A percentile compares a stretch with the other conserved stretches of the same genome.
phyloP scores from a whole-genome alignment of 1,140 invertebrate genomes.

The Heliothis subflexa region DNA sequence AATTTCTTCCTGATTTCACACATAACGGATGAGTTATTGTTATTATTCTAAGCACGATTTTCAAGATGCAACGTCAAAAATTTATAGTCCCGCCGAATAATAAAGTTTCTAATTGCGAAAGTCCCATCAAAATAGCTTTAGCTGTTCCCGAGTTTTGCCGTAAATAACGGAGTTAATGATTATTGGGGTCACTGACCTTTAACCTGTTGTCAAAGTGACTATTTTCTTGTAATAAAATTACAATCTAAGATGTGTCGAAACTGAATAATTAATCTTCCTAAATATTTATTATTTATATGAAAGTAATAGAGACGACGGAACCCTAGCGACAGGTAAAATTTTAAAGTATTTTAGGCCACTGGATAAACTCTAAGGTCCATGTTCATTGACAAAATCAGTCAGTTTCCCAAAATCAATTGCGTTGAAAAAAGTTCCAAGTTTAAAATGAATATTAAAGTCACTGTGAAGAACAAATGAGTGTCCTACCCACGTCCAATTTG shows the following conservation, averaged over 20 bases:
- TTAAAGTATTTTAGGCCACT: too few relatives aligned
- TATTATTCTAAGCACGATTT: not conserved
- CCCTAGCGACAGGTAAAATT: too few relatives aligned
- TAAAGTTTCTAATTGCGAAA: constrained; percentile 1
- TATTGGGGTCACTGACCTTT: not conserved
- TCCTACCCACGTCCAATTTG: too few relatives aligned
- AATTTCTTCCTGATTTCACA: too few relatives aligned
- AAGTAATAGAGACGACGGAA: too few relatives aligned
- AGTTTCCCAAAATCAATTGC: too few relatives aligned
- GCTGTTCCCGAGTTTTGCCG: not conserved
- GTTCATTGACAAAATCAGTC: too few relatives aligned
- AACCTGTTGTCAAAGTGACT: not conserved
- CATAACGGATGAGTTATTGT: not conserved
- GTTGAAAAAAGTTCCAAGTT: too few relatives aligned
- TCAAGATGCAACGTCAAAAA: not conserved
- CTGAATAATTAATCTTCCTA: not conserved
- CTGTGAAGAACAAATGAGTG: too few relatives aligned
- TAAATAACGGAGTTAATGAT: not conserved
- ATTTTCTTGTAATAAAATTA: not conserved
- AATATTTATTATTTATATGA: too few relatives aligned
- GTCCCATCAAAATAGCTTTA: not conserved
- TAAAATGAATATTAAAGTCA: too few relatives aligned
- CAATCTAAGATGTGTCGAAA: not conserved
- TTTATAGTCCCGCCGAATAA: not conserved
- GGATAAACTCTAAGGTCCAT: too few relatives aligned